A percentile compares a stretch with the other conserved stretches of the same genome.
These are phyloP conservation scores for Gallirallus australis DNA, from an alignment of 2,797 vertebrate species.

Conservation along the genomic window DNA sequence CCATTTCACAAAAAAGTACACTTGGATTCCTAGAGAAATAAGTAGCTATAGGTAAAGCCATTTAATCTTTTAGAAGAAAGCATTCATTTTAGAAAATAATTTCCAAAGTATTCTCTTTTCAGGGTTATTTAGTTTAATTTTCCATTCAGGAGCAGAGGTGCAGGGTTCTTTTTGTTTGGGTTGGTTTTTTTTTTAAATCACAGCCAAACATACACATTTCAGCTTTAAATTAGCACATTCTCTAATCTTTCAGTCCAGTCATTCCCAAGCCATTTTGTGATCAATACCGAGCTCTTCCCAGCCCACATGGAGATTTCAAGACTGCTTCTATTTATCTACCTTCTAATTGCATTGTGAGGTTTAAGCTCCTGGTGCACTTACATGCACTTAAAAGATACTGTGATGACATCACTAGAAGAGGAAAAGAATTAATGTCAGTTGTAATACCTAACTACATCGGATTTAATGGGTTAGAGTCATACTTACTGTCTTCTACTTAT, in stretches of 20 bases:
- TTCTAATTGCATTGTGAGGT: not conserved
- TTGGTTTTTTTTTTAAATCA: not conserved
- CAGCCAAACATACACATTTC: not conserved
- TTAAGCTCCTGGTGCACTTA: not conserved
- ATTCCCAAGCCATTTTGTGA: not conserved
- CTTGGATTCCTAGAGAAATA: not conserved
- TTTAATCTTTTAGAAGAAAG: not conserved
- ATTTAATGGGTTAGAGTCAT: not conserved
- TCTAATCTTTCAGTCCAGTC: not conserved
- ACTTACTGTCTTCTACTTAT: not conserved
- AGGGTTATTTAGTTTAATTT: not conserved
- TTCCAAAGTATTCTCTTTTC: not conserved
- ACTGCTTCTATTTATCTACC: not conserved
- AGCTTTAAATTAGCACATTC: not conserved
- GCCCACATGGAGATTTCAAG: not conserved
- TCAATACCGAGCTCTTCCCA: not conserved
- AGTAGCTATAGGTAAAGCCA: not conserved
- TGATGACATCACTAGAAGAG: not conserved
- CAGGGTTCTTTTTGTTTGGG: not conserved
- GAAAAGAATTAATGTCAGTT: not conserved
- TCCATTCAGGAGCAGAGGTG: not conserved
- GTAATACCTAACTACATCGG: not conserved
- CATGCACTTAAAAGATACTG: not conserved
- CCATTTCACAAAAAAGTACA: not conserved
- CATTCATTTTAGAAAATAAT: not conserved